Percentiles rank a stretch among this genome's conserved stretches.
Evolutionary conservation across 2,888 invertebrate genomes (phyloP).

Genomic region (Rapana venosa): DNA sequence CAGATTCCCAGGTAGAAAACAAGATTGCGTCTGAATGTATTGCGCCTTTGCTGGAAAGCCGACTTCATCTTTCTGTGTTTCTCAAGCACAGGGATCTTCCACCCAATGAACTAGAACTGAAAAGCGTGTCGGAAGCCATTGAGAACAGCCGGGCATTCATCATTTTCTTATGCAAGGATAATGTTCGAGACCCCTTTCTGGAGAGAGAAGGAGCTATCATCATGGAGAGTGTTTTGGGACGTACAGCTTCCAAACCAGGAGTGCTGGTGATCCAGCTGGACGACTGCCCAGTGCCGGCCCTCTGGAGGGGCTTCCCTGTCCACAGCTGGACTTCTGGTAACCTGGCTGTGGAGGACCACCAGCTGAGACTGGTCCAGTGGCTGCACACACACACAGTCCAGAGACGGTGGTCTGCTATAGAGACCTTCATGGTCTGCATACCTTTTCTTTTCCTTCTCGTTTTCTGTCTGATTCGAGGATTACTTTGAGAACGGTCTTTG

Average conservation of each 20-base stretch:
- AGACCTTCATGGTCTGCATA: not conserved
- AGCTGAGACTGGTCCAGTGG: slow-evolving; percentile 14
- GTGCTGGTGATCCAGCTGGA: slow-evolving; percentile 5
- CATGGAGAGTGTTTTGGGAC: not conserved
- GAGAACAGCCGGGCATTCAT: not conserved
- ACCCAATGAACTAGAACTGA: not conserved
- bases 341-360: not conserved
- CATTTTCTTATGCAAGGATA: not conserved
- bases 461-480: not conserved
- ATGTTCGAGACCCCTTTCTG: not conserved
- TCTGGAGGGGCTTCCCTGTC: not conserved
- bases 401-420: not conserved
- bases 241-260: no score
- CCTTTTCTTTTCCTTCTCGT: not conserved
- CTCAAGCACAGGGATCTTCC: slow-evolving; percentile 20
- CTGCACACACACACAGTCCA: not conserved
- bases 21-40: not conserved
- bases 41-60: not conserved
- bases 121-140: not conserved
- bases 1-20: slow-evolving; percentile 7
- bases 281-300: not conserved
- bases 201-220: not conserved
- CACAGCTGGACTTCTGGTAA: slow-evolving; percentile 21
- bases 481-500: not conserved
- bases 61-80: not conserved